phyloP scores from a whole-genome alignment of 2,888 invertebrate genomes.

The Chrysolina haemoptera region DNA sequence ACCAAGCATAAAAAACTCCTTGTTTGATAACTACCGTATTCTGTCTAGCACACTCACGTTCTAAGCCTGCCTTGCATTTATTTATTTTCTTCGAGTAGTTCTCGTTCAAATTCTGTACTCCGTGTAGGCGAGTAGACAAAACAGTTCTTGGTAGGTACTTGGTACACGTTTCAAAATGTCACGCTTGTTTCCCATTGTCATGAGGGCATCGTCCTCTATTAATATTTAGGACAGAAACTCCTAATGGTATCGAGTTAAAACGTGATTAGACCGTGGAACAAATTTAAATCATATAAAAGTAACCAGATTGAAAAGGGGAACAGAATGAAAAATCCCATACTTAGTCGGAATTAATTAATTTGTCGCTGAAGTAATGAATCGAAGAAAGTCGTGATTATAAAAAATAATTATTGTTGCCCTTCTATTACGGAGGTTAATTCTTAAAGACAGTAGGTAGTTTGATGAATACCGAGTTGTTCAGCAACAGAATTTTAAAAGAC shows the following conservation, averaged over 20 bases:
- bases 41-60: background rate
- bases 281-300: background rate
- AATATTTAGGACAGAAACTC: background rate
- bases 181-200: constrained; percentile 1
- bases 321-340: too few relatives aligned
- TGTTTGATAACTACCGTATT: too few relatives aligned
- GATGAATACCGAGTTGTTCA: too few relatives aligned
- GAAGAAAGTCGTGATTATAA: too few relatives aligned
- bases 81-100: constrained; percentile 6
- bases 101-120: background rate
- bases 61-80: background rate
- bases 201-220: constrained; percentile 18
- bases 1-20: background rate
- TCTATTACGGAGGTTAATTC: too few relatives aligned
- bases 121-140: background rate
- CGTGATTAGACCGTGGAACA: background rate
- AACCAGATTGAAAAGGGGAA: too few relatives aligned
- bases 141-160: constrained; percentile 10
- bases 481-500: too few relatives aligned
- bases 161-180: constrained; percentile 12
- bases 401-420: too few relatives aligned
- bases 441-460: too few relatives aligned
- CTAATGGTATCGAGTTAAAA: background rate
- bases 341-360: too few relatives aligned
- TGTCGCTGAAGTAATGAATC: too few relatives aligned